Conservation (phyloP, 1,140 invertebrate species). For the Bombus balteatus region DNA sequence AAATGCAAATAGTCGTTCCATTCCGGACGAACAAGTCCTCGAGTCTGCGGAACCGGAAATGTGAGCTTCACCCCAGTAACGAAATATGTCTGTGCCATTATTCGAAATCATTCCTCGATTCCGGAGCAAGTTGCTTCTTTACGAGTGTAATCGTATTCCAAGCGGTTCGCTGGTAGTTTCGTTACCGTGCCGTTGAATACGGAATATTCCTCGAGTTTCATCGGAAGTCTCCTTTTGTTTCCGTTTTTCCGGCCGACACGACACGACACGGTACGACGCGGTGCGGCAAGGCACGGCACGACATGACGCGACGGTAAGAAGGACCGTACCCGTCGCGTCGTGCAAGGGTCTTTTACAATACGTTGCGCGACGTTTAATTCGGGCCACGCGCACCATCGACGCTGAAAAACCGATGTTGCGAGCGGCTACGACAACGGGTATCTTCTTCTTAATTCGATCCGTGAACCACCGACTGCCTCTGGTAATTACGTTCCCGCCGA, state of each 20-base stretch:
- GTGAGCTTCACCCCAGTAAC: conserved; percentile 29
- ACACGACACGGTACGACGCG: not conserved
- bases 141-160: conserved; percentile 43
- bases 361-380: not conserved
- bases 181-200: conserved; percentile 16
- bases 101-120: conserved; percentile 44
- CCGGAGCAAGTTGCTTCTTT: conserved; percentile 18
- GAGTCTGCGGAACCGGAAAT: conserved; percentile 39
- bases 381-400: not conserved
- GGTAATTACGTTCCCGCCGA: conserved; percentile 56
- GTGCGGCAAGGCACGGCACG: not conserved
- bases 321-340: not conserved
- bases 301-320: not conserved
- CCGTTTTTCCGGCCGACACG: not conserved
- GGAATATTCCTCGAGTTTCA: conserved; percentile 44
- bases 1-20: conserved; percentile 46
- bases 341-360: not conserved
- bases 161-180: conserved; percentile 25
- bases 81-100: conserved; percentile 44
- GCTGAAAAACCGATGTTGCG: conserved; percentile 2
- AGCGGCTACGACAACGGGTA: not conserved
- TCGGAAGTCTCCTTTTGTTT: conserved; percentile 34
- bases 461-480: conserved; percentile 13
- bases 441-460: conserved; percentile 57
- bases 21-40: conserved; percentile 42